Percentiles rank a stretch among this genome's conserved stretches.
phyloP scores from a whole-genome alignment of 2,797 vertebrate species.

The Sternotherus odoratus region DNA sequence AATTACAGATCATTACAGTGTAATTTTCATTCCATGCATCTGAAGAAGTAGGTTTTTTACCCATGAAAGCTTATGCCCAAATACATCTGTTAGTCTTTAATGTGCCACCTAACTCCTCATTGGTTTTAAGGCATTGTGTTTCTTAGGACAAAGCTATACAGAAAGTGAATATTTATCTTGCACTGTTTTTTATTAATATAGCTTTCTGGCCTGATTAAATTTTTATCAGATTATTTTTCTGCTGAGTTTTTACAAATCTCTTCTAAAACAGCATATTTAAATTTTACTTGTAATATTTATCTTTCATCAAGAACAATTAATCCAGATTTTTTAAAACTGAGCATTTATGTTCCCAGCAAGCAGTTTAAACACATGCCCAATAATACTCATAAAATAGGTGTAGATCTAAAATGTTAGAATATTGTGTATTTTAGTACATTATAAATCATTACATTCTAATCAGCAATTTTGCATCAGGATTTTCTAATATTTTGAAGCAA shows the following conservation, averaged over 20 bases:
- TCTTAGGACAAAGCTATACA: background rate
- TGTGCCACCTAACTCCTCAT: too few species aligned
- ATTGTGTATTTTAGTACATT: background rate
- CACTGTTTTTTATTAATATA: background rate
- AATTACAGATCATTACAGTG: too few species aligned
- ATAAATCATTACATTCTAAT: background rate
- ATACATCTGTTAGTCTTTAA: too few species aligned
- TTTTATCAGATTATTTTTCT: background rate
- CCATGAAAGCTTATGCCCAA: too few species aligned
- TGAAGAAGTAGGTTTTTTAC: too few species aligned
- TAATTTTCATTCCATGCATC: too few species aligned
- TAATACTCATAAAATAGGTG: background rate
- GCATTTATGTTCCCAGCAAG: background rate
- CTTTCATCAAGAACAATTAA: background rate
- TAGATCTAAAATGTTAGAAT: background rate
- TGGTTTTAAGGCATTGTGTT: too few species aligned
- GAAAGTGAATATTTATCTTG: rapidly evolving
- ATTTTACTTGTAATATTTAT: background rate
- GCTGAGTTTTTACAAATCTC: background rate
- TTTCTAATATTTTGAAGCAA: background rate
- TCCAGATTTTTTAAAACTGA: background rate
- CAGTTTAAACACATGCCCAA: background rate
- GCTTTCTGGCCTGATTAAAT: background rate
- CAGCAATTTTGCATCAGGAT: background rate
- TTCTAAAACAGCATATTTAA: background rate